phyloP scores from a whole-genome alignment of 2,888 invertebrate genomes.

The Caenorhabditis auriculariae region DNA sequence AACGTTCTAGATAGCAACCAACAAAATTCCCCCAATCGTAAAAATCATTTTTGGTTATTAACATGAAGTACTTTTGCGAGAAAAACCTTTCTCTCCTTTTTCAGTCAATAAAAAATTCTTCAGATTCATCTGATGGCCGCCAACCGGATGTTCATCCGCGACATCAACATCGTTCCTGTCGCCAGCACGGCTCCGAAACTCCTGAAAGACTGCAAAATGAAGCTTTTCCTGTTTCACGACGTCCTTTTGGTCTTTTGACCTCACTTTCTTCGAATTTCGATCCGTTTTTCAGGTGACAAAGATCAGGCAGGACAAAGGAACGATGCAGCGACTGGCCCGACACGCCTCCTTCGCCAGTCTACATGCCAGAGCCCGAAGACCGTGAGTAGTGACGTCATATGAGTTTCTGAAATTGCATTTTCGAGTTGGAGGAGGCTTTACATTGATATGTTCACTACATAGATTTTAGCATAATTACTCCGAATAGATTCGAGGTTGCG shows the following conservation, averaged over 20 bases:
- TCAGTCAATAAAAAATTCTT: conserved; percentile 2
- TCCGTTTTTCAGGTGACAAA: conserved; percentile 18
- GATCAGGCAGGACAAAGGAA: conserved; percentile 25
- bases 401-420: too few relatives aligned
- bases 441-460: too few relatives aligned
- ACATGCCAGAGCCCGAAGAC: conserved; percentile 15
- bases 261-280: neutral
- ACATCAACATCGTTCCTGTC: conserved; percentile 16
- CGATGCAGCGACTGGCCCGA: conserved; percentile 23
- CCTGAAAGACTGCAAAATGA: conserved; percentile 82
- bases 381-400: conserved; percentile 8
- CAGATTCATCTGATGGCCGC: conserved; percentile 39
- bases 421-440: too few relatives aligned
- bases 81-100: neutral
- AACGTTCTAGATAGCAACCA: too few relatives aligned
- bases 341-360: conserved; percentile 31
- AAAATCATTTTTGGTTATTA: too few relatives aligned
- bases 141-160: conserved; percentile 29
- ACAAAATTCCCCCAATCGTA: too few relatives aligned
- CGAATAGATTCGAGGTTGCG: too few relatives aligned
- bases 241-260: conserved; percentile 78
- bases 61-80: too few relatives aligned
- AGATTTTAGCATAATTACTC: too few relatives aligned
- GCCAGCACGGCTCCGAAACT: conserved; percentile 13
- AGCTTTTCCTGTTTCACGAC: conserved; percentile 90